Evolutionary conservation across 2,113 vertebrate species (phyloP).

Genomic region (Xyrauchen texanus): DNA sequence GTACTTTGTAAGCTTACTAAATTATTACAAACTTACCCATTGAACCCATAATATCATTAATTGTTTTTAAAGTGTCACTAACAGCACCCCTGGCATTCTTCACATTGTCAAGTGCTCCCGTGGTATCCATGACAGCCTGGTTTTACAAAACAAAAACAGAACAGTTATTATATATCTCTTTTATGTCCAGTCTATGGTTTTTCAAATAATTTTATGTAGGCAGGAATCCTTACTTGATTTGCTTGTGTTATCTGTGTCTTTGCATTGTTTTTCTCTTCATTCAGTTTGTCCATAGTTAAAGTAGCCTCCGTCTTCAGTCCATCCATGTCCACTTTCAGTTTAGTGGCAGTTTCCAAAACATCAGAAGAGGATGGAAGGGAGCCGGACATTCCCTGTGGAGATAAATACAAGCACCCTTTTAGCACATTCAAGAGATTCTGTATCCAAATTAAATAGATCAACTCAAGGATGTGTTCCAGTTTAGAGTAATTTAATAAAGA

Average conservation of each 20-base stretch:
- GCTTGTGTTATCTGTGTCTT: slow-evolving; percentile 36
- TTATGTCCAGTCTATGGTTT: too few species aligned
- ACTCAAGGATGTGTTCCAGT: neutral
- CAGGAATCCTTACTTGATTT: slow-evolving; percentile 56
- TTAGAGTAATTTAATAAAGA: neutral
- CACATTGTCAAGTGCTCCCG: slow-evolving; percentile 64
- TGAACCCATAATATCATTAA: slow-evolving; percentile 75
- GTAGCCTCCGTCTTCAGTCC: slow-evolving; percentile 22
- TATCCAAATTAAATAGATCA: neutral
- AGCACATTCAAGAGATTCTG: slow-evolving; percentile 9
- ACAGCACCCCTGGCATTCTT: slow-evolving; percentile 63
- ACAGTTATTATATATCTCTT: neutral
- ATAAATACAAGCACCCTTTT: neutral
- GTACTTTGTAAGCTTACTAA: neutral
- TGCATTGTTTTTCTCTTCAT: neutral
- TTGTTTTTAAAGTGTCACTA: slow-evolving; percentile 61
- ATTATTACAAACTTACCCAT: slow-evolving; percentile 72
- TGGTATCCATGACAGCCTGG: slow-evolving; percentile 57
- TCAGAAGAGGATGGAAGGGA: slow-evolving; percentile 23
- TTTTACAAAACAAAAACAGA: neutral
- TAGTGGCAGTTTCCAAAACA: slow-evolving; percentile 48
- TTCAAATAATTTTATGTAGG: neutral
- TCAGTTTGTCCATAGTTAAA: neutral
- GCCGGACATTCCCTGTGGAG: slow-evolving; percentile 46
- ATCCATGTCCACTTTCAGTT: slow-evolving; percentile 46